phyloP scores from a whole-genome alignment of 30 jellyfish, hydroid and myxozoan genomes.

The Aurelia sp. region DNA sequence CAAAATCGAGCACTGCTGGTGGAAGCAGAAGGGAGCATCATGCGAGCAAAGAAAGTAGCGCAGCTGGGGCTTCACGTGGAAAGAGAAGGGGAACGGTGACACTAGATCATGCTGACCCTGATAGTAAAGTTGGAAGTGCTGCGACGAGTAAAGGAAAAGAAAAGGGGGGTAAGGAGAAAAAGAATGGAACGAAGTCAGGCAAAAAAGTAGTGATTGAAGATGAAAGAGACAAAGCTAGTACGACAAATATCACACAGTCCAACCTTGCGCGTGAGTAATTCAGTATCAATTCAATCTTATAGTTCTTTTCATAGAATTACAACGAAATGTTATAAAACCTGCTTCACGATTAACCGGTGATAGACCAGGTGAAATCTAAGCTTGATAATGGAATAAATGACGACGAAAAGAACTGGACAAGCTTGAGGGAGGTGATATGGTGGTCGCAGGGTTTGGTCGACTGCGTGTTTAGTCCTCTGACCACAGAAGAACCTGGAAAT shows the following conservation, averaged over 20 bases:
- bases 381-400: no score
- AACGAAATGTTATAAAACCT: no score
- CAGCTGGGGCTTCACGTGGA: slow-evolving; percentile 28
- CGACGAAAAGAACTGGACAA: no score
- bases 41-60: slow-evolving; percentile 30
- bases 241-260: neutral
- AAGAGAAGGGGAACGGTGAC: slow-evolving; percentile 52
- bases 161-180: slow-evolving; percentile 37
- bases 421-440: no score
- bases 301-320: no score
- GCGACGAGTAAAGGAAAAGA: slow-evolving; percentile 20
- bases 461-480: no score
- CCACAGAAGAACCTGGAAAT: no score
- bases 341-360: no score
- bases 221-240: slow-evolving; percentile 11
- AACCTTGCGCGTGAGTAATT: neutral
- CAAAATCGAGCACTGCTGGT: slow-evolving; percentile 50
- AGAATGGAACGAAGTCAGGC: slow-evolving; percentile 58
- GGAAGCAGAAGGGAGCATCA: slow-evolving; percentile 37
- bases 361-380: no score
- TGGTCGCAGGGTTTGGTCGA: no score
- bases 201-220: slow-evolving; percentile 55
- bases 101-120: slow-evolving; percentile 21
- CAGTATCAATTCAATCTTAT: no score
- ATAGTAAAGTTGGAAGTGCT: slow-evolving; percentile 18